Conservation (phyloP, 2,888 invertebrate species). For the Agrotis clavis region DNA sequence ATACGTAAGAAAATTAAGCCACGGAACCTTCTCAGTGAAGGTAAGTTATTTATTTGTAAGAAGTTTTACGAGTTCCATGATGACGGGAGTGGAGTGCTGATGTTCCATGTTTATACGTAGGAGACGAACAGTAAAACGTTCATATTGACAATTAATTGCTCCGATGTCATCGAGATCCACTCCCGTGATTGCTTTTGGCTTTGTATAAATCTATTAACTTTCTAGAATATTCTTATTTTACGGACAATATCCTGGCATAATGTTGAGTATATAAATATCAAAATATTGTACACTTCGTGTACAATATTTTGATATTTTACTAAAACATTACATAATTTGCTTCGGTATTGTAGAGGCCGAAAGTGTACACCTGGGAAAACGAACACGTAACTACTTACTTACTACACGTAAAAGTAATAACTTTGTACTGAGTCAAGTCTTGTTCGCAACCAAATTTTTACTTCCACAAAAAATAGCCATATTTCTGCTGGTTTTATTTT, state of each 20-base stretch:
- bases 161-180: not conserved
- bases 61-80: slow-evolving; percentile 24
- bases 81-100: slow-evolving; percentile 19
- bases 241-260: not conserved
- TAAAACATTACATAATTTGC: no score
- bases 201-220: not conserved
- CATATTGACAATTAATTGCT: slow-evolving; percentile 5
- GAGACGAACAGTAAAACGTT: slow-evolving; percentile 7
- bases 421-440: no score
- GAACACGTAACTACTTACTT: no score
- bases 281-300: not conserved
- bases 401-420: no score
- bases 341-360: no score
- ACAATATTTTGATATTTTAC: not conserved
- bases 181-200: slow-evolving; percentile 7
- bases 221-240: not conserved
- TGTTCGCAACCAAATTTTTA: no score
- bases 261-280: no score
- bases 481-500: not conserved
- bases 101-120: slow-evolving; percentile 28
- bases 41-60: slow-evolving; percentile 14
- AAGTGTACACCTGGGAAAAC: no score
- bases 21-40: not conserved
- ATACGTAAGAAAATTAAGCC: not conserved
- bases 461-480: no score